These are phyloP conservation scores for Tetragonula clypearis DNA, from an alignment of 1,140 invertebrate genomes.

Conservation along the genomic window DNA sequence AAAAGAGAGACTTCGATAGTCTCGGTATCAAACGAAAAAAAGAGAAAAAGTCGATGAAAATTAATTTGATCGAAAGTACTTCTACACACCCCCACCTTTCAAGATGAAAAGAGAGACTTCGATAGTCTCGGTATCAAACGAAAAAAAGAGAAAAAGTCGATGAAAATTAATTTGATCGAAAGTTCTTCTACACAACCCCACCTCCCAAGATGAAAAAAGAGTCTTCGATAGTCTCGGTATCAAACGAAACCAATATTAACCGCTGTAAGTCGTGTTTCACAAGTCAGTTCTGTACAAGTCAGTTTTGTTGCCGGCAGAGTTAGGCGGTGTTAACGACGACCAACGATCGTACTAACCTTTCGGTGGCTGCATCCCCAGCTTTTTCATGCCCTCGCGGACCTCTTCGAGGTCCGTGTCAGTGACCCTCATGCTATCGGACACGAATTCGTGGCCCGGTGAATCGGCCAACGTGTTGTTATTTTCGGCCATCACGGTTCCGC, in stretches of 20 bases:
- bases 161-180: no score
- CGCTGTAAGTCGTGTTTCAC: neutral
- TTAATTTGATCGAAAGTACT: no score
- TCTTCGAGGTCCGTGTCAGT: constrained; percentile 85
- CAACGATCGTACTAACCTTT: constrained; percentile 78
- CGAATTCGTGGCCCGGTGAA: constrained; percentile 83
- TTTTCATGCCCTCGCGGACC: constrained; percentile 87
- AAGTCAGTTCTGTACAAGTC: neutral
- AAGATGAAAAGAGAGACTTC: no score
- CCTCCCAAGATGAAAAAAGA: neutral
- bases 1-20: no score
- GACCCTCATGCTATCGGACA: constrained; percentile 86
- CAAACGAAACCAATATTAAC: neutral
- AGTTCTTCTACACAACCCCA: no score
- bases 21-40: no score
- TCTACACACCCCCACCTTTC: no score
- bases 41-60: no score
- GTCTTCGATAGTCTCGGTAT: neutral
- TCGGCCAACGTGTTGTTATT: constrained; percentile 65
- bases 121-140: no score
- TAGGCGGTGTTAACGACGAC: constrained; percentile 54
- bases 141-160: no score
- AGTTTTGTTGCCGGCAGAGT: neutral
- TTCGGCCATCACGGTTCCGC: constrained; percentile 48
- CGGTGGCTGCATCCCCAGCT: constrained; percentile 82